These are phyloP conservation scores for Leuciscus idus DNA, from an alignment of 2,113 vertebrate species.

Conservation along the genomic window DNA sequence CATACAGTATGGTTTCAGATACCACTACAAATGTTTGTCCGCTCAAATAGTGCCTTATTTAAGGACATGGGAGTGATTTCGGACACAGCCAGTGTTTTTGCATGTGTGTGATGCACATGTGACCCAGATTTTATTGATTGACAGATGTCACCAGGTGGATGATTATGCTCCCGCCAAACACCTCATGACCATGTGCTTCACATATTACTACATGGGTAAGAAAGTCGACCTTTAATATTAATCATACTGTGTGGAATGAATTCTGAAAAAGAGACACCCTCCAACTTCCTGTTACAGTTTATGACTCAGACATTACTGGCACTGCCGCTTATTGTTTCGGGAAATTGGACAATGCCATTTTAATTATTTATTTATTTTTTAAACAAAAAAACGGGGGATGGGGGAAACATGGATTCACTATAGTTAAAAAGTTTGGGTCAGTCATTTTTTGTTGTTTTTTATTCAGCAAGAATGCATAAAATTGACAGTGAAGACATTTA, in stretches of 20 bases:
- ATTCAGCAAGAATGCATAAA: not conserved
- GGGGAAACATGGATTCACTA: not conserved
- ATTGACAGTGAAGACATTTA: not conserved
- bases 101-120: slow-evolving; percentile 9
- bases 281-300: slow-evolving; percentile 10
- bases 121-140: not conserved
- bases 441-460: not conserved
- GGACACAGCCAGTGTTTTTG: not conserved
- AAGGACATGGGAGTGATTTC: no score
- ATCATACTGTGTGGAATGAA: not conserved
- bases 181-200: slow-evolving; percentile 99
- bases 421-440: not conserved
- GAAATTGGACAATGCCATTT: not conserved
- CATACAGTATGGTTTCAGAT: no score
- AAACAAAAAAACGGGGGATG: not conserved
- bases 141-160: slow-evolving; percentile 95
- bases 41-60: no score
- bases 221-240: not conserved
- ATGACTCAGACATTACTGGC: slow-evolving; percentile 19
- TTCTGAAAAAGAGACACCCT: slow-evolving; percentile 9
- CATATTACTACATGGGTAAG: slow-evolving; percentile 92
- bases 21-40: no score
- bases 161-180: slow-evolving; percentile 96
- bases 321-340: not conserved
- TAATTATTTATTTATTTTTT: not conserved